Evolutionary conservation across 2,797 vertebrate genomes (phyloP).

Genomic region (Rhincodon typus): DNA sequence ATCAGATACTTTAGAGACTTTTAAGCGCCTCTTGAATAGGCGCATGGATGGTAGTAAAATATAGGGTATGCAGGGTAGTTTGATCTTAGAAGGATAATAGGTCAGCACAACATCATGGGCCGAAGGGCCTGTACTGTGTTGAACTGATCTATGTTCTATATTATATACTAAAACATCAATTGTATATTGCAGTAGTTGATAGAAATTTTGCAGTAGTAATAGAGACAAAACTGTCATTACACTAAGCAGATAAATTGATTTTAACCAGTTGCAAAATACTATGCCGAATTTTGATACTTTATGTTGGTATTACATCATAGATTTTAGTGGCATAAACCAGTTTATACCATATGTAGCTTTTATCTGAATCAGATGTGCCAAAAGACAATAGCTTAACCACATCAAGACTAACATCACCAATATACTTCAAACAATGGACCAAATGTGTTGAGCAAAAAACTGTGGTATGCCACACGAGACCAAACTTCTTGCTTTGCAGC

Average conservation of each 20-base stretch:
- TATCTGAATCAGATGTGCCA: not conserved
- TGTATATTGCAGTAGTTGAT: not conserved
- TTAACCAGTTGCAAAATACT: not conserved
- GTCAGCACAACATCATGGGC: too few species aligned
- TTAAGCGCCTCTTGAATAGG: too few species aligned
- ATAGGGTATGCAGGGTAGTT: too few species aligned
- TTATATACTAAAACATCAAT: not conserved
- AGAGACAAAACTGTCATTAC: not conserved
- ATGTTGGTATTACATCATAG: not conserved
- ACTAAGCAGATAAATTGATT: not conserved
- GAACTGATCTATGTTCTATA: too few species aligned
- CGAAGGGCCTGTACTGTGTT: too few species aligned
- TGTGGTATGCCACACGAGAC: not conserved
- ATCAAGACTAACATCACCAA: slow-evolving; percentile 1
- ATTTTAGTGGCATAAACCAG: slow-evolving; percentile 6
- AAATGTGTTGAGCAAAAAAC: slow-evolving; percentile 9
- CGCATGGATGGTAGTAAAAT: too few species aligned
- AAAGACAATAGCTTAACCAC: slow-evolving; percentile 2
- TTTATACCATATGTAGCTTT: not conserved
- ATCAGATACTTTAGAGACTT: too few species aligned
- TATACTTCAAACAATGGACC: not conserved
- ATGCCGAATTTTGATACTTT: not conserved
- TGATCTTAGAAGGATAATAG: too few species aligned
- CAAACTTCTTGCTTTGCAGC: slow-evolving; percentile 1
- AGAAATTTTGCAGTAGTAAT: not conserved